Evolutionary conservation across 2,797 vertebrate genomes (phyloP), one percentile per base, ranked within the genome.

Genomic region (Myioborus melanocephalus): DNA sequence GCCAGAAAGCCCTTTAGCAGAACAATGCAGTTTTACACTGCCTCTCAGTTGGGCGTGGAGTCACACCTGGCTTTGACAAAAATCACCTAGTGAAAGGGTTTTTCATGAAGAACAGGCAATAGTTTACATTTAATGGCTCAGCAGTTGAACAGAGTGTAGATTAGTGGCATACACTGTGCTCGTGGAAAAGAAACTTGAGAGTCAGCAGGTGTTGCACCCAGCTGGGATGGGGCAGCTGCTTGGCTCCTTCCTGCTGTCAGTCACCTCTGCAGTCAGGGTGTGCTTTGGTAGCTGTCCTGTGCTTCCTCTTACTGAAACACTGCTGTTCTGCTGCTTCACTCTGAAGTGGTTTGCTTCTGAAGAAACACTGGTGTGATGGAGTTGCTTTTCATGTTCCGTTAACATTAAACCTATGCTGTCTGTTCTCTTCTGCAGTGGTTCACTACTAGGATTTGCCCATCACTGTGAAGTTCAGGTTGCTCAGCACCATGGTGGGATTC

Each of bases 381-480:
- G 14, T 27, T 80, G 14, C 43, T 81, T 73, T 49, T 60, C 8
- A 19, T 14, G n/a, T 32, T 22, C 30, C 13, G 37, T 61, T 64
- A 34, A 15, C 17, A 7, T 41, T 79, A 92, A 90, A 69, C 6
- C 6, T 14, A 18, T 15, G 3, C 16, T 77, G n/a, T 61, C 13
- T 90, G 60, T 69, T 76, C 17, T 95, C 1, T 4, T 56, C 32
- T 44, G 34, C 96, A 98, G 98, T 37, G 98, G 98, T 47, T 98
- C 97, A 24, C 90, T 95, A 55, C 95, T 98, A 34, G 98, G 98
- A 77, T 94, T 18, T 32, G 97, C 98, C 93, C 93, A 97, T 78
- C 98, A 98, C 86, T 90, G 97, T 1, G 98, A 98, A 90, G 94
- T 97, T 30, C 97, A 97, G 39, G 90, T 91, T 63, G 92, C 97